These are phyloP conservation scores for Drosophila lini DNA, from an alignment of 1,140 invertebrate genomes.

Conservation along the genomic window DNA sequence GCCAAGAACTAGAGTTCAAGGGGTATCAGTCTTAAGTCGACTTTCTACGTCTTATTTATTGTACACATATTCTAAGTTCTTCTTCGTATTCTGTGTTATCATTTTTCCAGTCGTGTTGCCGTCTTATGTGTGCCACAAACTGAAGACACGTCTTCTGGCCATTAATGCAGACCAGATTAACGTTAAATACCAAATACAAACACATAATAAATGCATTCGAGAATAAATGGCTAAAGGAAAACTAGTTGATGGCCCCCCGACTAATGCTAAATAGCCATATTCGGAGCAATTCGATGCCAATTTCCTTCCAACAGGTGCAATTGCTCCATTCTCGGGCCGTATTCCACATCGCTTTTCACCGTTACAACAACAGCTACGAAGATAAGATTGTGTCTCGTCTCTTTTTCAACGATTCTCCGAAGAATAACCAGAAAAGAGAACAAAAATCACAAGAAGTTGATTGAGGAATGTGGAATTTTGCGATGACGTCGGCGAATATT, in stretches of 20 bases:
- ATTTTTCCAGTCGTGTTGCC: constrained; percentile 11
- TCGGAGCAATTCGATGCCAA: constrained; percentile 35
- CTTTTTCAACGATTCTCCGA: background rate
- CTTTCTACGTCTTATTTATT: background rate
- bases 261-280: constrained; percentile 36
- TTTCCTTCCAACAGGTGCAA: constrained; percentile 39
- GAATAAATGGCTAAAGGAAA: constrained; percentile 12
- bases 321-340: constrained; percentile 19
- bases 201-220: constrained; percentile 27
- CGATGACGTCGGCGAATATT: constrained; percentile 59
- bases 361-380: constrained; percentile 25
- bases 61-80: background rate
- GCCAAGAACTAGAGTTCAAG: constrained; percentile 4
- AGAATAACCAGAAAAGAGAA: constrained; percentile 7
- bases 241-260: constrained; percentile 25
- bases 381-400: constrained; percentile 29
- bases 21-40: background rate
- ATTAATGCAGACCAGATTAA: constrained; percentile 15
- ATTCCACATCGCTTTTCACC: constrained; percentile 16
- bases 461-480: constrained; percentile 35
- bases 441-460: constrained; percentile 11
- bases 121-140: constrained; percentile 26
- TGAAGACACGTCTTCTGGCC: constrained; percentile 33
- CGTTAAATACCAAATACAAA: constrained; percentile 33
- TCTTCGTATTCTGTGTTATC: background rate